Evolutionary conservation across 1,140 invertebrate species (phyloP), one percentile per base, ranked within the genome.

Genomic region (Drosophila insularis): DNA sequence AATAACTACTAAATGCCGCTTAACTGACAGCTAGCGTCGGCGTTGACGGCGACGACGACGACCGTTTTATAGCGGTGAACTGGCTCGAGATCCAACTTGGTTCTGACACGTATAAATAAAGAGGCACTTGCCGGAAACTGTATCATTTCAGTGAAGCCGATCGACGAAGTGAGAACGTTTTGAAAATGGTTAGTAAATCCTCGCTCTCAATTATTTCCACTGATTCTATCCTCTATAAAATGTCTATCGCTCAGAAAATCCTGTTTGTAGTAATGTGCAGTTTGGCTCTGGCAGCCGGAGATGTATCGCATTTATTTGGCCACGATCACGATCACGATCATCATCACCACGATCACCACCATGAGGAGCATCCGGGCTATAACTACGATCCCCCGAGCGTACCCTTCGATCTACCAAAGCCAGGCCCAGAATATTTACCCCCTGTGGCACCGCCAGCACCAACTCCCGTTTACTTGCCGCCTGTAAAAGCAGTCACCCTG

Each of bases 41-140:
- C 58, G 71, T 63, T 76, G 19, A 50, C 56, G 76, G 58, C 61
- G 61, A 71, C 50, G 68, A 62, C 56, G 37, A 63, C 43, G 63
- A 71, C 54, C 50, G 66, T 63, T 68, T 64, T 66, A 71, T 62
- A 54, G 67, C 58, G 55, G 54, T 66, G 63, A 75, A 40, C 55
- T 55, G 35, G 64, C 59, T 43, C 66, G 62, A 69, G 62, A 69
- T 81, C 78, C 73, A 71, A 54, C 66, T 67, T 63, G 43, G 39
- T 71, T 81, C 72, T 75, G 43, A 17, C 19, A 50, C 73, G 84
- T 90, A 90, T 90, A 90, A 90, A 90, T 90, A 90, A 85, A 81
- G 84, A 90, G 81, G 80, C 81, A 84, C 71, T 80, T 76, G 66
- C 69, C 81, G 75, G 80, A 87, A 90, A 85, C 80, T 89, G 75